Evolutionary conservation across 1,140 invertebrate species (phyloP), one percentile per base, ranked within the genome.

Genomic region (Branchinecta lynchi): DNA sequence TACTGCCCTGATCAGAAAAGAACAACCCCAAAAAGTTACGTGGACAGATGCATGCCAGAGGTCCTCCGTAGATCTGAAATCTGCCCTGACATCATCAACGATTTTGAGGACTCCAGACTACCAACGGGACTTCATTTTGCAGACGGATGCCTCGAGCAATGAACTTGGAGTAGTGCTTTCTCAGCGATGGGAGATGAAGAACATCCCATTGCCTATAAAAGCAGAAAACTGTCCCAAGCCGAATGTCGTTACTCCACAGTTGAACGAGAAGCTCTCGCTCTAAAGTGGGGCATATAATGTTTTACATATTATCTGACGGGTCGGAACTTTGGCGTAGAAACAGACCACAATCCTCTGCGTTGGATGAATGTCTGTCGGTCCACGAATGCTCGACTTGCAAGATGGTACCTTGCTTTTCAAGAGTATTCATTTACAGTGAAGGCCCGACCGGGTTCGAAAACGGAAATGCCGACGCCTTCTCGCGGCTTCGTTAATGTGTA

Each of bases 161-260:
- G 66, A 15, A 21, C 17, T 69, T 69, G 65, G 69, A 32, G 66
- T 32, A 10, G 69, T 70, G 12, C 44, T 70, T 12, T 15, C 69
- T 12, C 65, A 68, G 21, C 66, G 68, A n/a, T n/a, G 7, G 45
- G 65, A 7, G 68, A 51, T 9, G 46, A 51, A n/a, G 46, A 51
- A n/a, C 46, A 51, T n/a, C 46, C 46, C 46, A 77, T 81, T 46
- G 74, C 76, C 9, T 81, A 76, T 74, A 77, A 74, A 8, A 78
- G 76, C 68, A 77, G 77, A 73, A 76, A 74, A 43, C 72, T 80
- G 43, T 75, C 77, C 8, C 72, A 75, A 17, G 68, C 74, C 15
- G 76, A 80, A 74, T 73, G 72, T 60, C 45, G 75, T 32, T 80
- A 79, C 70, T 79, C 74, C 7, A 77, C 80, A 71, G 78, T 76